Evolutionary conservation across 1,140 invertebrate genomes (phyloP), one percentile per base, ranked within the genome.

Genomic region (Mya arenaria): DNA sequence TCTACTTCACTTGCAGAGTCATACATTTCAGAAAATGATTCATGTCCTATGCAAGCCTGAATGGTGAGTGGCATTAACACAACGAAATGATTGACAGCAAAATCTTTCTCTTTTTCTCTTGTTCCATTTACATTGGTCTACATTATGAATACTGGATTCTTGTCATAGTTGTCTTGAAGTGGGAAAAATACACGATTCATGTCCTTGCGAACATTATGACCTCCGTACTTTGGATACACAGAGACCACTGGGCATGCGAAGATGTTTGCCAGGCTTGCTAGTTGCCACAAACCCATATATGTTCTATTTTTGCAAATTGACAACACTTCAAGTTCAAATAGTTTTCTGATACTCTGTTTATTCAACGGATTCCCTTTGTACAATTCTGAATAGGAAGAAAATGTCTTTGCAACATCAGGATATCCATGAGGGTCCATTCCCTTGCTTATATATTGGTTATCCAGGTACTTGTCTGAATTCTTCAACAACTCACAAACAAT

Each of bases 261-360:
- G 23, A 69, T 36, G 37, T 69, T 69, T 3, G 65, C 34, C 4
- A 69, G 17, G 32, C 25, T 23, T n/a, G 69, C 69, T 32, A 72
- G 13, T 48, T 72, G 69, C 69, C 69, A 72, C 32, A 55, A 5
- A 4, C 69, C 41, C 69, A 72, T 72, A 30, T 72, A 72, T 4
- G 37, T 13, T 19, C 69, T 48, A 72, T 32, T 72, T 55, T 32
- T 52, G 30, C 41, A 72, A 28, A 72, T 52, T 25, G 37, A 28
- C 25, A 55, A 4, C 6, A 34, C 28, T 23, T 72, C 69, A 5
- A 15, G 19, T 13, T 44, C 19, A 55, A 5, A 72, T 17, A 69
- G 19, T 44, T 36, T 8, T 28, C 34, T 5, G 8, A 69, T 28
- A 32, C 13, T 23, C 13, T 25, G 4, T 48, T 55, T 32, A 32